Percentiles rank a stretch among this genome's conserved stretches.
Conservation (phyloP, 2,888 invertebrate species). For the Tanypteryx hageni region DNA sequence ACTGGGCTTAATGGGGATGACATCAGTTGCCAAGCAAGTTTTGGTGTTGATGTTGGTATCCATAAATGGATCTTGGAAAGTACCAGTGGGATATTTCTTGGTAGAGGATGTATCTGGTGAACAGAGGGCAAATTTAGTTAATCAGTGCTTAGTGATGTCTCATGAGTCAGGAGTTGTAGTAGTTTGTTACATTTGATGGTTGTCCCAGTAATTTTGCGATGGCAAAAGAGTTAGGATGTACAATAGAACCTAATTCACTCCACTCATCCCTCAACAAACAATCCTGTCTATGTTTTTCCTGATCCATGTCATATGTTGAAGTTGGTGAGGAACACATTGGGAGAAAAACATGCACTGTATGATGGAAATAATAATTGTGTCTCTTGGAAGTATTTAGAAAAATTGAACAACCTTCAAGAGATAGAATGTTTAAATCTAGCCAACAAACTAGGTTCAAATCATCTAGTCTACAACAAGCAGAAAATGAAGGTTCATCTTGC, state of each 20-base stretch:
- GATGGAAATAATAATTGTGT: not conserved
- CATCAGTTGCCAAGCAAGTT: too few species aligned
- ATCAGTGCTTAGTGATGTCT: not conserved
- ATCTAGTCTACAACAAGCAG: too few species aligned
- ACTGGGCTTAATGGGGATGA: too few species aligned
- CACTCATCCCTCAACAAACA: not conserved
- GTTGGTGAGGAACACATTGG: conserved; percentile 16
- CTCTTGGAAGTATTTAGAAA: not conserved
- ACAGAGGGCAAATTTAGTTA: not conserved
- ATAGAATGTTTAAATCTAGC: too few species aligned
- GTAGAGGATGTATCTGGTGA: not conserved
- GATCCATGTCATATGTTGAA: not conserved
- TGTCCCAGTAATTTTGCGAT: not conserved
- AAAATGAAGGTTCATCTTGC: not conserved
- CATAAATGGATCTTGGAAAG: too few species aligned
- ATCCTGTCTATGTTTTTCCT: conserved; percentile 1
- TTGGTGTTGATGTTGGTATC: too few species aligned
- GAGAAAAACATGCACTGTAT: not conserved
- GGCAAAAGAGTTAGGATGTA: not conserved
- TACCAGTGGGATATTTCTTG: too few species aligned
- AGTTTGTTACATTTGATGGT: too few species aligned
- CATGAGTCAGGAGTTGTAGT: not conserved
- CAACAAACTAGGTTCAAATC: too few species aligned
- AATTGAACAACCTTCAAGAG: not conserved
- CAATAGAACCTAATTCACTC: too few species aligned